Evolutionary conservation across 2,888 invertebrate species (phyloP).

Genomic region (Epiblema foenella): DNA sequence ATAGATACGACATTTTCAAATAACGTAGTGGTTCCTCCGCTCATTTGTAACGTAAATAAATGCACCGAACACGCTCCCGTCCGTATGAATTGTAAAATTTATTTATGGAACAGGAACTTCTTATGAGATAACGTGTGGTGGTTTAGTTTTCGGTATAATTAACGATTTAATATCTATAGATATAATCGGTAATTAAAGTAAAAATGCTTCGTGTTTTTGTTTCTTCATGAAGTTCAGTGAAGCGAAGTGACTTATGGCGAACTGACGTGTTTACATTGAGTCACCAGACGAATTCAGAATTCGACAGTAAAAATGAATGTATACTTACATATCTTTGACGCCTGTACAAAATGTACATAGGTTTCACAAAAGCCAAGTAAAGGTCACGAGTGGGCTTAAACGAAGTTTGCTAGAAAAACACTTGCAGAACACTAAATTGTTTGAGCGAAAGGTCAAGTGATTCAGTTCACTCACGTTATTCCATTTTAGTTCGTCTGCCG

Average conservation of each 20-base stretch:
- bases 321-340: no score
- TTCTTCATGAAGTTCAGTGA: neutral
- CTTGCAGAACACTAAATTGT: conserved; percentile 15
- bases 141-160: conserved; percentile 16
- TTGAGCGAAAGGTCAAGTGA: conserved; percentile 10
- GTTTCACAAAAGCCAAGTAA: conserved; percentile 4
- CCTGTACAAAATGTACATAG: neutral
- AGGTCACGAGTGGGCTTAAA: conserved; percentile 8
- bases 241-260: neutral
- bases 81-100: conserved; percentile 33
- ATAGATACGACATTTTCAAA: conserved; percentile 1
- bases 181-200: neutral
- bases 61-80: conserved; percentile 40
- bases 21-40: conserved; percentile 18
- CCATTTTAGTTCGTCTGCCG: neutral
- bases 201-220: neutral
- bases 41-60: conserved; percentile 44
- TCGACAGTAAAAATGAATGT: neutral
- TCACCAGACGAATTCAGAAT: neutral
- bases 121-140: conserved; percentile 12
- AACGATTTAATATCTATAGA: conserved; percentile 6
- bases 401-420: conserved; percentile 12
- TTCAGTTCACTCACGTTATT: neutral
- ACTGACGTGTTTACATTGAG: neutral
- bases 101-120: conserved; percentile 33